A percentile compares a stretch with the other conserved stretches of the same genome.
These are phyloP conservation scores for Marisa cornuarietis DNA, from an alignment of 1,140 invertebrate genomes.

Conservation along the genomic window DNA sequence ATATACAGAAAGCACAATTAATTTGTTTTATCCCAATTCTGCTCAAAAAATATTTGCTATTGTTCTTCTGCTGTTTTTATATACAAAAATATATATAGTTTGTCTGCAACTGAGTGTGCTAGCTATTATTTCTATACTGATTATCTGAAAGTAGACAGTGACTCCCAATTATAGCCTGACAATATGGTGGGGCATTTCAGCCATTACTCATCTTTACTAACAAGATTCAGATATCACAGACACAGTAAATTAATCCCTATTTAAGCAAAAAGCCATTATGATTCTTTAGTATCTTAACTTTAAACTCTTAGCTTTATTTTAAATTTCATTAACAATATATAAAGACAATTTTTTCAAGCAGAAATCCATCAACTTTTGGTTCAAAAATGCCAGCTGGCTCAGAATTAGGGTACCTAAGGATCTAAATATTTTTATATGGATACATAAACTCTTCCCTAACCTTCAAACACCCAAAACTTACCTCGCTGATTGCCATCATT, in stretches of 20 bases:
- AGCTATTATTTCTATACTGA: neutral
- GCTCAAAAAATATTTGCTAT: neutral
- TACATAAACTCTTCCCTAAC: neutral
- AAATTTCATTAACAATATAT: conserved; percentile 45
- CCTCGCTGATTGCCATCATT: neutral
- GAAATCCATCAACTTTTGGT: conserved; percentile 64
- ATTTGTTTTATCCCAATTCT: neutral
- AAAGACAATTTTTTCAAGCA: conserved; percentile 60
- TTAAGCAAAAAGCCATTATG: no score
- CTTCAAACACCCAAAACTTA: neutral
- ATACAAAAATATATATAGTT: neutral
- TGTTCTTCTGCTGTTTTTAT: neutral
- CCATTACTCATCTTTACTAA: neutral
- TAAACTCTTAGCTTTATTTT: no score
- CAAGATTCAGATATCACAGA: neutral
- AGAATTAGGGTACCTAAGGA: conserved; percentile 46
- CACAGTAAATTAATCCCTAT: no score
- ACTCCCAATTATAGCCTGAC: conserved; percentile 25
- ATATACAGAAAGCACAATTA: conserved; percentile 23
- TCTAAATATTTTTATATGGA: neutral
- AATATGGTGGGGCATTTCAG: conserved; percentile 44
- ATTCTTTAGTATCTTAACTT: no score
- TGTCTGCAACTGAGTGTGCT: neutral
- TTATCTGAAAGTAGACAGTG: neutral
- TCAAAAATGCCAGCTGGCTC: conserved; percentile 61